Percentiles rank a stretch among this genome's conserved stretches.
phyloP scores from a whole-genome alignment of 2,113 vertebrate species.

The Choloepus hoffmanni region DNA sequence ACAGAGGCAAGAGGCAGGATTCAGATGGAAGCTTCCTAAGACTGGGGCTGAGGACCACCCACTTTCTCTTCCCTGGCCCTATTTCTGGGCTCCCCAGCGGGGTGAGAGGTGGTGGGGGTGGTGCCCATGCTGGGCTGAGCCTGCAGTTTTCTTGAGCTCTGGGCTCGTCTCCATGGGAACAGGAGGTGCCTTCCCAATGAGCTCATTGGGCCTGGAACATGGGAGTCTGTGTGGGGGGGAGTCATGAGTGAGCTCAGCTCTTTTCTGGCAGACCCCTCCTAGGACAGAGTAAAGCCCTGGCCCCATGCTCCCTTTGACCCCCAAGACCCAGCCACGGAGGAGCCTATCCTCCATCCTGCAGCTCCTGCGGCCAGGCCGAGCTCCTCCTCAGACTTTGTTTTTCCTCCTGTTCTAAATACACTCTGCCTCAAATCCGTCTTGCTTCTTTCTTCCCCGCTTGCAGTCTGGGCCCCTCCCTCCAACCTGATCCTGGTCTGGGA shows the following conservation, averaged over 20 bases:
- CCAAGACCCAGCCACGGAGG: neutral
- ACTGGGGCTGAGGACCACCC: slow-evolving; percentile 57
- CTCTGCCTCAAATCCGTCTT: slow-evolving; percentile 75
- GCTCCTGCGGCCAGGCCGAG: neutral
- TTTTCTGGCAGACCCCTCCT: neutral
- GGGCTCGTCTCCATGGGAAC: slow-evolving; percentile 78
- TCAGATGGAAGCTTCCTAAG: slow-evolving; percentile 67
- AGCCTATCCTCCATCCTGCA: neutral
- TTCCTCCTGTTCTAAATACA: slow-evolving; percentile 80
- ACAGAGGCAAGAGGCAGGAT: slow-evolving; percentile 42
- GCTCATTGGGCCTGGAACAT: slow-evolving; percentile 60
- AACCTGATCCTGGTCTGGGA: neutral
- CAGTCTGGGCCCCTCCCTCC: neutral
- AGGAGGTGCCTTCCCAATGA: slow-evolving; percentile 73
- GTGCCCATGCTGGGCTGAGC: slow-evolving; percentile 67
- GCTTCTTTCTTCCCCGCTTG: slow-evolving; percentile 66
- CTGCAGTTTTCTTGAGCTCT: slow-evolving; percentile 66
- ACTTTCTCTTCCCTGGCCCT: slow-evolving; percentile 71
- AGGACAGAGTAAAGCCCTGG: neutral
- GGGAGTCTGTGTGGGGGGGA: slow-evolving; percentile 7
- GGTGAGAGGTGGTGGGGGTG: slow-evolving; percentile 74
- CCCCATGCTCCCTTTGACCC: neutral
- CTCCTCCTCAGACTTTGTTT: slow-evolving; percentile 51
- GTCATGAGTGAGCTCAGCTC: neutral
- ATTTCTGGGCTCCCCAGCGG: slow-evolving; percentile 74